Percentiles rank a stretch among this genome's conserved stretches.
These are phyloP conservation scores for Eilema griseolum DNA, from an alignment of 2,888 invertebrate genomes.

Conservation along the genomic window DNA sequence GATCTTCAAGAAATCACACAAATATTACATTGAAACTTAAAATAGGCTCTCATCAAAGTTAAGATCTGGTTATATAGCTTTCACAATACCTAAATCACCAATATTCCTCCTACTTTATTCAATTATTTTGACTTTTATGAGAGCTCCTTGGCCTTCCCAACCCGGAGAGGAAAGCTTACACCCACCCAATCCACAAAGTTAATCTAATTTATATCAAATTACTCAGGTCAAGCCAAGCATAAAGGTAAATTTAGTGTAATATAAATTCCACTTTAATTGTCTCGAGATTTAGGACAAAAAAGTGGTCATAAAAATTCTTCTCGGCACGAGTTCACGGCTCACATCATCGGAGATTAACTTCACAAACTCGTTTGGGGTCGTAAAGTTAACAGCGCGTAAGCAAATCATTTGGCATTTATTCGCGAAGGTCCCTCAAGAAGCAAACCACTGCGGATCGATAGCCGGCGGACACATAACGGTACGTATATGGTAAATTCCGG, in stretches of 20 bases:
- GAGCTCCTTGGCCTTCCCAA: too few relatives aligned
- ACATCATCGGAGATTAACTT: constrained; percentile 51
- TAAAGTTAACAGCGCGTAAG: constrained; percentile 51
- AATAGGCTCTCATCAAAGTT: too few relatives aligned
- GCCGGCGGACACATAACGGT: constrained; percentile 64
- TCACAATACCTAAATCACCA: too few relatives aligned
- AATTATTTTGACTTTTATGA: too few relatives aligned
- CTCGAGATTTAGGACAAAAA: constrained; percentile 33
- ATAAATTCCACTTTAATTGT: constrained; percentile 43
- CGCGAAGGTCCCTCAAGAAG: constrained; percentile 52
- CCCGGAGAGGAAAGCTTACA: too few relatives aligned
- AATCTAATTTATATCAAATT: background rate
- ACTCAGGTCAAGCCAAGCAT: background rate
- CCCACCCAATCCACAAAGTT: background rate
- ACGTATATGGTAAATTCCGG: constrained; percentile 66
- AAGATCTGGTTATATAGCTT: too few relatives aligned
- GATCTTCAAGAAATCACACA: too few relatives aligned
- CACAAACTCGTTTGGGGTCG: constrained; percentile 56
- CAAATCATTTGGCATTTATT: constrained; percentile 53
- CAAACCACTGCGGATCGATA: constrained; percentile 42
- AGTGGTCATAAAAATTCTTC: constrained; percentile 45
- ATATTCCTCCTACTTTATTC: too few relatives aligned
- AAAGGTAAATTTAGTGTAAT: background rate
- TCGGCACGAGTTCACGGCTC: constrained; percentile 41
- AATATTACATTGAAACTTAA: too few relatives aligned